Conservation (phyloP, 1,140 invertebrate species). For the Chionoecetes opilio region DNA sequence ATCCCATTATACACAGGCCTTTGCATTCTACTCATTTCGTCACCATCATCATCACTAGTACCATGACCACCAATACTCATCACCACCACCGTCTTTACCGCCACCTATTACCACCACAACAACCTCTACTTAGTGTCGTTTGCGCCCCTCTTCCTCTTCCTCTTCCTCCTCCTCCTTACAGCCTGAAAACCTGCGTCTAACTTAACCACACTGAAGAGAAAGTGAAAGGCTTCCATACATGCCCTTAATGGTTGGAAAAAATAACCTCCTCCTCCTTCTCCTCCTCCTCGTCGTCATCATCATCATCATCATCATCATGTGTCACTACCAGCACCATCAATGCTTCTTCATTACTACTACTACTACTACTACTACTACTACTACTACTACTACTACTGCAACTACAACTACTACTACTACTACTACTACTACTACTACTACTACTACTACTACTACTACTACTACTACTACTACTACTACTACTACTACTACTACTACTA, state of each 20-base stretch:
- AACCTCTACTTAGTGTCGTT: neutral
- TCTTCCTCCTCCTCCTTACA: neutral
- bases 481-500: neutral
- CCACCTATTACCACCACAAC: neutral
- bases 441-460: neutral
- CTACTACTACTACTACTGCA: neutral
- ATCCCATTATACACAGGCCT: neutral
- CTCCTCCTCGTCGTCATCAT: neutral
- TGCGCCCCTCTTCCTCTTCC: neutral
- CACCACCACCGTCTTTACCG: too few relatives aligned
- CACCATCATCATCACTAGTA: neutral
- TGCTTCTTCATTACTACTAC: neutral
- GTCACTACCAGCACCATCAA: too few relatives aligned
- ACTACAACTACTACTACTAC: neutral
- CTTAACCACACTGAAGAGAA: neutral
- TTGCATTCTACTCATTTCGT: neutral
- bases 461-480: neutral
- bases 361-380: neutral
- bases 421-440: neutral
- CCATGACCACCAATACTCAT: too few relatives aligned
- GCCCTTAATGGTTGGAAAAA: neutral
- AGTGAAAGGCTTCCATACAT: slow-evolving; percentile 53
- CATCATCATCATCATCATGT: neutral
- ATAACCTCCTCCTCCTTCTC: neutral
- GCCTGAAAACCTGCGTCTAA: neutral